Evolutionary conservation across 2,113 vertebrate genomes (phyloP), one percentile per base, ranked within the genome.

Genomic region (Ptilorrhoa leucosticta): DNA sequence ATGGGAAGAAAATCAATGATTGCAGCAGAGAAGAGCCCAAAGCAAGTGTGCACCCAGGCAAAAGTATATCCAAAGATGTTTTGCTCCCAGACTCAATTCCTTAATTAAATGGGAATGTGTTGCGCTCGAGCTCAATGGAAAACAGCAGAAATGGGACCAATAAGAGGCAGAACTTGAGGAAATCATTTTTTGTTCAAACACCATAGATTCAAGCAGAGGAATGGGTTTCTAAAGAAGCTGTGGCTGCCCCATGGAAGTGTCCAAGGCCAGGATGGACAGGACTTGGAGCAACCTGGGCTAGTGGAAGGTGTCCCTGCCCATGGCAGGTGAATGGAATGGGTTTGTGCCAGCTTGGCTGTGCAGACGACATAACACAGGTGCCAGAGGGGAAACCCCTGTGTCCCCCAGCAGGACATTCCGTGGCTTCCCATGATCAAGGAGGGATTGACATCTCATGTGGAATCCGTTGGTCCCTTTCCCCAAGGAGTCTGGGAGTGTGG

Each of bases 361-460:
- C 89, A 65, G 58, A 15, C 26, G 50, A 1, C 0, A 0, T 3
- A 6, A 40, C 20, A 6, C 20, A n/a, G 30, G 16, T 2, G 61
- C 45, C 50, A 65, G 60, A 84, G 21, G 37, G 9, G 13, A 81
- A 24, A 35, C 1, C 22, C 13, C 30, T 20, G 47, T 37, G 24
- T 20, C 69, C 23, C 44, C 15, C 28, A 28, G 28, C 15, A 80
- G 76, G 23, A 48, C n/a, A 64, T 19, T 58, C 27, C 19, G 11
- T 3, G 17, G 40, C 60, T 83, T 72, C 42, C 63, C 15, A 12
- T 4, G 5, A 27, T 6, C 12, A 48, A 12, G 17, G 28, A 18
- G 15, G 42, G 45, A 60, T 77, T 17, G 45, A 27, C 0, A 0
- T 9, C 72, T 39, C 10, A 23, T 6, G 15, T 45, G 47, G 39